These are phyloP conservation scores for Nannoperca obscura DNA, from an alignment of 2,797 vertebrate genomes.

Conservation along the genomic window DNA sequence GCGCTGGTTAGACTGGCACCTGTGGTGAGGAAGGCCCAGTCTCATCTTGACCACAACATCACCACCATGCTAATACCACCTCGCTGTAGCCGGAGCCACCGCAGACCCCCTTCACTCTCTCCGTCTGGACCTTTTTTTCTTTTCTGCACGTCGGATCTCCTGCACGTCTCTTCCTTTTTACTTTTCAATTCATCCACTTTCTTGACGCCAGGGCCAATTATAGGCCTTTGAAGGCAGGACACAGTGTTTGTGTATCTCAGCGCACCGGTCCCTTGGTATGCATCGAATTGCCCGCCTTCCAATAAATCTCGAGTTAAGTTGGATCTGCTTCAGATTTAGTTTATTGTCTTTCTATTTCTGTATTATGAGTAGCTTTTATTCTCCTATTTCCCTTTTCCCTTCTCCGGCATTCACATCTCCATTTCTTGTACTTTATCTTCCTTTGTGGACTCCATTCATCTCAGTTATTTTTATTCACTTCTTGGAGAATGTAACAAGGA, in stretches of 20 bases:
- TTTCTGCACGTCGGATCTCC: slow-evolving; percentile 26
- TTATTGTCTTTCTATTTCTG: slow-evolving; percentile 15
- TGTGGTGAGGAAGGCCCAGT: slow-evolving; percentile 68
- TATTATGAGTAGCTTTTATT: slow-evolving; percentile 10
- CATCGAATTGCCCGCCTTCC: slow-evolving; percentile 7
- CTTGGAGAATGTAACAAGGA: background rate
- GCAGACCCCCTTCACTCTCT: slow-evolving; percentile 48
- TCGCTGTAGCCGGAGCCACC: slow-evolving; percentile 60
- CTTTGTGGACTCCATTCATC: background rate
- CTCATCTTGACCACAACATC: slow-evolving; percentile 72
- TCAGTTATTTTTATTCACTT: background rate
- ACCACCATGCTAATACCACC: slow-evolving; percentile 56
- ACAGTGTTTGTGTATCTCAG: slow-evolving; percentile 52
- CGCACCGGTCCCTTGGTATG: slow-evolving; percentile 27
- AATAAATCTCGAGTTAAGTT: slow-evolving; percentile 24
- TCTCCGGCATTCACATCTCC: background rate
- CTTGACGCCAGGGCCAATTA: slow-evolving; percentile 63
- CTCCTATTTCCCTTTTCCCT: background rate
- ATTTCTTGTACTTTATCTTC: background rate
- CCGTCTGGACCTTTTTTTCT: slow-evolving; percentile 50
- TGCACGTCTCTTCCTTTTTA: slow-evolving; percentile 34
- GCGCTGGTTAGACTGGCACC: slow-evolving; percentile 72
- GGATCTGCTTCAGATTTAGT: slow-evolving; percentile 18
- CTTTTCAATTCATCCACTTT: slow-evolving; percentile 45
- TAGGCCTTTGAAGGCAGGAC: slow-evolving; percentile 52